Conservation (phyloP, 1,140 invertebrate species). For the Pseudomyrmex cubaensis region DNA sequence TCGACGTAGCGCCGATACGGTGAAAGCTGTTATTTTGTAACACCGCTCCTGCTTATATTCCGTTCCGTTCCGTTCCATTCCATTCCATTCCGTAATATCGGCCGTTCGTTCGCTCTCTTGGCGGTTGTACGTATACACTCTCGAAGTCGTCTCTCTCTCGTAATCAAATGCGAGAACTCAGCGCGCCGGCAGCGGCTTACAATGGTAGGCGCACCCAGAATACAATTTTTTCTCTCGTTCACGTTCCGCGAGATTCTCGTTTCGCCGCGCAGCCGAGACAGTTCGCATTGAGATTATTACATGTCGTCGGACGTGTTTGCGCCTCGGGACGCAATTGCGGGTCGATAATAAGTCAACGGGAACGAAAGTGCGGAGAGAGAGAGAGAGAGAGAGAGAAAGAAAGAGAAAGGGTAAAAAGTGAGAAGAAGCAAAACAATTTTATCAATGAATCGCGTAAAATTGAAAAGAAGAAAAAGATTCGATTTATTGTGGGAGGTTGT, state of each 20-base stretch:
- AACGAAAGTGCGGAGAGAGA: not conserved
- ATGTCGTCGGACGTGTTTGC: too few species aligned
- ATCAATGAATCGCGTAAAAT: too few species aligned
- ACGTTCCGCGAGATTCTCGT: constrained; percentile 66
- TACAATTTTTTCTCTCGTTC: constrained; percentile 65
- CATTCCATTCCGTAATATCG: constrained; percentile 74
- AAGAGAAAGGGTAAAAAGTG: not conserved
- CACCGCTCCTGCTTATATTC: constrained; percentile 79
- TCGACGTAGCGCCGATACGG: constrained; percentile 80
- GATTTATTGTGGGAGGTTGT: not conserved
- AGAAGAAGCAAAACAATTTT: too few species aligned
- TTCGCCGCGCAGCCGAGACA: constrained; percentile 30
- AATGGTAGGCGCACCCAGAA: constrained; percentile 75
- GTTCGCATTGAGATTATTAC: too few species aligned
- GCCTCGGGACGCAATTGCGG: too few species aligned
- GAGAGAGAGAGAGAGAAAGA: not conserved
- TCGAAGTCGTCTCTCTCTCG: constrained; percentile 57
- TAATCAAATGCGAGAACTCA: constrained; percentile 72
- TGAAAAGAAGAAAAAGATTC: not conserved
- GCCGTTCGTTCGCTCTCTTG: constrained; percentile 64
- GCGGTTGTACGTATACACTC: constrained; percentile 30
- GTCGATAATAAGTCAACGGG: not conserved
- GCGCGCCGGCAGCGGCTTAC: constrained; percentile 61
- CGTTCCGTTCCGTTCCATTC: constrained; percentile 81
- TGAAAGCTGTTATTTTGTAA: constrained; percentile 86